Conservation (phyloP, 2,888 invertebrate species). For the Heteropelma amictum region DNA sequence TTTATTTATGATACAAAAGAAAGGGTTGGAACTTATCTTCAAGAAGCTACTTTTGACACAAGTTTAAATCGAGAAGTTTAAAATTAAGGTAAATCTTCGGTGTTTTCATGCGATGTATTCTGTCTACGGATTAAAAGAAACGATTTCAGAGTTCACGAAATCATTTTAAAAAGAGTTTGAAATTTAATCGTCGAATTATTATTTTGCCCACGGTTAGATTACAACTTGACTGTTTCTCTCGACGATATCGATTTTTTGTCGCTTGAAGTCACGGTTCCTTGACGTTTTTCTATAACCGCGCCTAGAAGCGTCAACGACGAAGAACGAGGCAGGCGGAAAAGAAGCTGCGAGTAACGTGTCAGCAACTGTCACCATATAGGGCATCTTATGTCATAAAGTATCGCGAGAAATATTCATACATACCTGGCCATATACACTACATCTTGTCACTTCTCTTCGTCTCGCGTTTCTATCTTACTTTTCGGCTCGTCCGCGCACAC, state of each 20-base stretch:
- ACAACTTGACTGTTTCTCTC: no score
- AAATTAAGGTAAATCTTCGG: background rate
- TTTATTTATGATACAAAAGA: no score
- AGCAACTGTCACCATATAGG: conserved; percentile 49
- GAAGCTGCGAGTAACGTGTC: conserved; percentile 25
- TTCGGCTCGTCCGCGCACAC: background rate
- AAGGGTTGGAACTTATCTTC: no score
- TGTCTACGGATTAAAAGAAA: no score
- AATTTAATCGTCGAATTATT: no score
- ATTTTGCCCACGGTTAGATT: background rate
- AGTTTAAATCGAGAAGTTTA: no score
- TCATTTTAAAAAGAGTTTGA: no score
- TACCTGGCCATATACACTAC: background rate
- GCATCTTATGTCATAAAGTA: conserved; percentile 4
- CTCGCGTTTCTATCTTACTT: conserved; percentile 1
- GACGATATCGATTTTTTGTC: background rate
- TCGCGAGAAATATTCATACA: conserved; percentile 4
- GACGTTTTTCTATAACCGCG: no score
- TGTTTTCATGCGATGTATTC: background rate
- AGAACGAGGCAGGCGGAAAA: background rate
- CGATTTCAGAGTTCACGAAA: no score
- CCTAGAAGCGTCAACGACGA: background rate
- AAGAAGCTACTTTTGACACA: background rate
- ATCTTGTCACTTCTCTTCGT: conserved; percentile 1
- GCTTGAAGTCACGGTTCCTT: no score